Conservation (phyloP, 1,140 invertebrate species). For the Diabrotica undecimpunctata region DNA sequence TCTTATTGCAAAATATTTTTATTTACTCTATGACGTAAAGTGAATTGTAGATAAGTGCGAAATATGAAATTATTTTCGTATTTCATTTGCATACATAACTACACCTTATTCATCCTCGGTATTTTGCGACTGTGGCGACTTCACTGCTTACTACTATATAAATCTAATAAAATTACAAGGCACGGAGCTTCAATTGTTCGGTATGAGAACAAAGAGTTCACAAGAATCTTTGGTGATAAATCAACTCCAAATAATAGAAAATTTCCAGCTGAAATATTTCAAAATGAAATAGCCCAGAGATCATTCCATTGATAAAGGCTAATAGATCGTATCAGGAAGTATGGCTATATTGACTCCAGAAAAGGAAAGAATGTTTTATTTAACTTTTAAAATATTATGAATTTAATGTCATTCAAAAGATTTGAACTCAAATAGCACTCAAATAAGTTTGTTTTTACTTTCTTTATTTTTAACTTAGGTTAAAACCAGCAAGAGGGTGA, state of each 20-base stretch:
- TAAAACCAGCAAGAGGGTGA: too few species aligned
- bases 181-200: background rate
- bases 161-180: background rate
- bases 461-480: too few species aligned
- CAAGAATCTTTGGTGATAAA: background rate
- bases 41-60: too few species aligned
- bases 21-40: too few species aligned
- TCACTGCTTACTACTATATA: background rate
- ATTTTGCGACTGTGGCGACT: too few species aligned
- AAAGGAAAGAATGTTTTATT: background rate
- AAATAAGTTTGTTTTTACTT: too few species aligned
- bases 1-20: too few species aligned
- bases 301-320: background rate
- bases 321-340: conserved; percentile 1
- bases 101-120: too few species aligned
- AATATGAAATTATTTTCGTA: too few species aligned
- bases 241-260: conserved; percentile 1
- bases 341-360: background rate
- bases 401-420: too few species aligned
- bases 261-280: background rate
- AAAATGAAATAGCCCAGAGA: background rate
- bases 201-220: background rate
- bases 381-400: background rate
- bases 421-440: too few species aligned
- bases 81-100: too few species aligned